Percentiles rank a stretch among this genome's conserved stretches.
These are phyloP conservation scores for Planococcus citri DNA, from an alignment of 1,140 invertebrate species.

Conservation along the genomic window DNA sequence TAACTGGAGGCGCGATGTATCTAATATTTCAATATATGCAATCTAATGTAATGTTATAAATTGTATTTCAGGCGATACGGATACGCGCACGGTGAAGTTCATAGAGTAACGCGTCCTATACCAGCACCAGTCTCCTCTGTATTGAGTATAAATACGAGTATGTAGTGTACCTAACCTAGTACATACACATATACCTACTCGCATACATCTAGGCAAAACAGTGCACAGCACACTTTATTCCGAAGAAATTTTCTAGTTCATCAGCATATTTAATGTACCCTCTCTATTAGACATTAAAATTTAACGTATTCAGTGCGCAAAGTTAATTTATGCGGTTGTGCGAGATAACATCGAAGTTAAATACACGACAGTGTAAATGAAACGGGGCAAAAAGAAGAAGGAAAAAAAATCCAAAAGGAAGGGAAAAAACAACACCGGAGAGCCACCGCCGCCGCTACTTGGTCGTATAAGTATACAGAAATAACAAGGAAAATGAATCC, in stretches of 20 bases:
- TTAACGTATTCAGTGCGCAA: background rate
- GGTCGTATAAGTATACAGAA: background rate
- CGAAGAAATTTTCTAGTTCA: conserved; percentile 5
- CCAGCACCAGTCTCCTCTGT: too few species aligned
- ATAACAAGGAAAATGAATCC: background rate
- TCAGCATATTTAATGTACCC: conserved; percentile 7
- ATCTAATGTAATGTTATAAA: too few species aligned
- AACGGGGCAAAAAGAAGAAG: background rate
- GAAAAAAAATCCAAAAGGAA: background rate
- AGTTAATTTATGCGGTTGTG: background rate
- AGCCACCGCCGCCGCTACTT: background rate
- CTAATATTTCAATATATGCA: too few species aligned
- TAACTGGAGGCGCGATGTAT: too few species aligned
- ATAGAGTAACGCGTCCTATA: too few species aligned
- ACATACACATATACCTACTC: too few species aligned
- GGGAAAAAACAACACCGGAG: background rate
- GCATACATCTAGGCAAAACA: too few species aligned
- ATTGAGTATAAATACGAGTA: too few species aligned
- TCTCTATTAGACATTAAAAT: background rate
- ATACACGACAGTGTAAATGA: background rate
- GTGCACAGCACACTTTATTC: too few species aligned
- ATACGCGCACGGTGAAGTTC: too few species aligned
- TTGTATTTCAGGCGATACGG: too few species aligned
- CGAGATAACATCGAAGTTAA: background rate
- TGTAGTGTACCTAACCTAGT: too few species aligned